Evolutionary conservation across 2,113 vertebrate genomes (phyloP), one percentile per base, ranked within the genome.

Genomic region (Euleptes europaea): DNA sequence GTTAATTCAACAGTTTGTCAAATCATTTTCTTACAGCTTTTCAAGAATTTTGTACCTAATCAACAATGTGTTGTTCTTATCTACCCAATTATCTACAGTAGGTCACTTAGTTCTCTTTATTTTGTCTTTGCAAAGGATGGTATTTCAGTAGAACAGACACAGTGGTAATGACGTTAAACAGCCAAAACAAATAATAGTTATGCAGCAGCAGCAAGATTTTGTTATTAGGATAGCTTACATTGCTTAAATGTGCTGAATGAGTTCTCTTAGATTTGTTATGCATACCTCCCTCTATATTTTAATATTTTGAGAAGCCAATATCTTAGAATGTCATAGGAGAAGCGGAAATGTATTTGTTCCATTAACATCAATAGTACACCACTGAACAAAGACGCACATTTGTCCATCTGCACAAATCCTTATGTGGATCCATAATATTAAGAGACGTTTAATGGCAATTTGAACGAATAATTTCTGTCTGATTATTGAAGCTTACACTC

Each of bases 141-240:
- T 38, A 79, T 73, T 81, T 85, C 84, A 92, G 79, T 1, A 78
- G 57, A 79, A 71, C 71, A 3, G 1, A 10, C 28, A 83, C 0
- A 80, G 33, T 17, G 84, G 35, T 89, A 92, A 88, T 31, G 42
- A 63, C 78, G 87, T 47, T 31, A 67, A 31, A 83, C 31, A 86
- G 26, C 69, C 63, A 89, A 92, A 95, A 88, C 76, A 91, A 84
- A 87, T 84, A 49, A 75, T 73, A 77, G 83, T 70, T 57, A 89
- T 67, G 78, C 0, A 51, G 70, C 0, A 65, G 66, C 85, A 87
- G 60, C 5, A 0, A 86, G 26, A 17, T 70, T 81, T 47, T 23
- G 28, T 81, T 38, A 40, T n/a, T 80, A 44, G 60, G 86, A 78
- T 5, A 80, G 57, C 15, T 14, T 14, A 4, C 33, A 79, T 49